phyloP scores from a whole-genome alignment of 2,888 invertebrate species.

The Pollenia griseotomentosa region DNA sequence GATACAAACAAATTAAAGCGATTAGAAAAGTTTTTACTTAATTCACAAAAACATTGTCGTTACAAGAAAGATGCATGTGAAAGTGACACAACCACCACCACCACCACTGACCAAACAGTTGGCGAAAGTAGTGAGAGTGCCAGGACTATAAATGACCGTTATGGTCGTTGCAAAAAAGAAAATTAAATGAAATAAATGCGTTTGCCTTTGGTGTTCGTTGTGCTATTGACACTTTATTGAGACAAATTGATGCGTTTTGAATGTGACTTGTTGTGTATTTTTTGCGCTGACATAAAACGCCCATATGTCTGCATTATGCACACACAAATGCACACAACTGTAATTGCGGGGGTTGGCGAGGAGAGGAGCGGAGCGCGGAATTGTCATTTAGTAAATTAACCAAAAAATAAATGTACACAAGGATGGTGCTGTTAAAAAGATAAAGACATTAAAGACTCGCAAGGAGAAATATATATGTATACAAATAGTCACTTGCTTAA shows the following conservation, averaged over 20 bases:
- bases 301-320: slow-evolving; percentile 70
- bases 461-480: neutral
- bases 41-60: slow-evolving; percentile 60
- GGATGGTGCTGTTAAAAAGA: slow-evolving; percentile 65
- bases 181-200: slow-evolving; percentile 43
- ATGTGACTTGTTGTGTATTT: slow-evolving; percentile 63
- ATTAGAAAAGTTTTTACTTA: slow-evolving; percentile 68
- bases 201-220: slow-evolving; percentile 55
- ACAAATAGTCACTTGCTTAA: neutral
- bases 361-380: slow-evolving; percentile 49
- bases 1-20: slow-evolving; percentile 72
- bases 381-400: slow-evolving; percentile 73
- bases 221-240: slow-evolving; percentile 75
- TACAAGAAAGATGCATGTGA: slow-evolving; percentile 28
- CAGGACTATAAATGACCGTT: slow-evolving; percentile 59
- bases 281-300: slow-evolving; percentile 67
- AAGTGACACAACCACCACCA: slow-evolving; percentile 45
- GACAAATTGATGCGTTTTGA: slow-evolving; percentile 75
- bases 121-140: slow-evolving; percentile 1
- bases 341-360: slow-evolving; percentile 69
- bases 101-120: neutral
- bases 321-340: slow-evolving; percentile 55
- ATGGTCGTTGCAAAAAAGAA: slow-evolving; percentile 56
- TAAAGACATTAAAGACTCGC: slow-evolving; percentile 25
- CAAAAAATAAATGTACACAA: slow-evolving; percentile 66